phyloP scores from a whole-genome alignment of 2,888 invertebrate genomes.

The Dryococelus australis region DNA sequence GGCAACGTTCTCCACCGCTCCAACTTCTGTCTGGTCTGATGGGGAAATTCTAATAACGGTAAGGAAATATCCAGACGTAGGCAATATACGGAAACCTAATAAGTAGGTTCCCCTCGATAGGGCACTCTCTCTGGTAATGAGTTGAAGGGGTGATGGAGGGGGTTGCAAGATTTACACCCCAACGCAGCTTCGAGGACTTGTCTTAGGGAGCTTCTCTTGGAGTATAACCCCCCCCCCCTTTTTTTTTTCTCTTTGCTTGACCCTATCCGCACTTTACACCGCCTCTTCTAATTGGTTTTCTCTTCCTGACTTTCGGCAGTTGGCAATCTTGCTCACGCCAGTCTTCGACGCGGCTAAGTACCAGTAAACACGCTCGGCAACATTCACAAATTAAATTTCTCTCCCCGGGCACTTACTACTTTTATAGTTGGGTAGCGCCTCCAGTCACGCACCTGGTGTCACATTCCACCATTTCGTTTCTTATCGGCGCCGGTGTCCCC shows the following conservation, averaged over 20 bases:
- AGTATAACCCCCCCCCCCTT: not conserved
- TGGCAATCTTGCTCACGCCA: constrained; percentile 27
- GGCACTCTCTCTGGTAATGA: too few species aligned
- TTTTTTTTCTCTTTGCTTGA: not conserved
- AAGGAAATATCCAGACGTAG: too few species aligned
- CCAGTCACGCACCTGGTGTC: not conserved
- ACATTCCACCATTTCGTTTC: not conserved
- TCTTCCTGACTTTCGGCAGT: constrained; percentile 23
- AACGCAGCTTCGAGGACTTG: not conserved
- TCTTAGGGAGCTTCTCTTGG: not conserved
- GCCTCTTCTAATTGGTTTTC: constrained; percentile 24
- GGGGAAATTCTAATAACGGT: too few species aligned
- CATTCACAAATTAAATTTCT: constrained; percentile 27
- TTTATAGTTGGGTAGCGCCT: not conserved
- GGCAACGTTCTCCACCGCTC: too few species aligned
- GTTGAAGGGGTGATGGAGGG: too few species aligned
- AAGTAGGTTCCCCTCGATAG: too few species aligned
- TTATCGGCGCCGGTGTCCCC: not conserved
- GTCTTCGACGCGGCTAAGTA: not conserved
- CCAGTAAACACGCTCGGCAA: constrained; percentile 17
- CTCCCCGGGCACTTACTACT: constrained; percentile 7
- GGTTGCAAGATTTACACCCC: not conserved
- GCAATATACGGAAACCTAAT: too few species aligned
- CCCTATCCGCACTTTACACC: not conserved
- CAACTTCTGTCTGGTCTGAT: too few species aligned